Conservation (phyloP, 1,140 invertebrate genomes). For the Coptotermes formosanus region DNA sequence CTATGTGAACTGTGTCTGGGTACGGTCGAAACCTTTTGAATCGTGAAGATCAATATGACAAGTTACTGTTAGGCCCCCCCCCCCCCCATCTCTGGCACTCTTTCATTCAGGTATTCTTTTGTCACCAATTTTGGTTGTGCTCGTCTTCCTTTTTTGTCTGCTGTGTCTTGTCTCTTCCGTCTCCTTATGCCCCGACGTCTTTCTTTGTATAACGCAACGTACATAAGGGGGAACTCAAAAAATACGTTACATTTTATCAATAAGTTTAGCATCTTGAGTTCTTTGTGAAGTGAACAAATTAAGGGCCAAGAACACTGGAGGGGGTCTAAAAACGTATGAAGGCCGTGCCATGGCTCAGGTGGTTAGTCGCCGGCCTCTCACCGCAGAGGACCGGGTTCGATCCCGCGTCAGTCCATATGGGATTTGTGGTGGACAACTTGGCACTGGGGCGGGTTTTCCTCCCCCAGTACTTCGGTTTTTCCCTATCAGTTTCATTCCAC, state of each 20-base stretch:
- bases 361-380: too few relatives aligned
- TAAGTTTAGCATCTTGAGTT: neutral
- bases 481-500: too few relatives aligned
- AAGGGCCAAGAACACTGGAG: too few relatives aligned
- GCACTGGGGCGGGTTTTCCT: too few relatives aligned
- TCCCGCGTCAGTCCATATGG: too few relatives aligned
- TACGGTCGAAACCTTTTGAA: neutral
- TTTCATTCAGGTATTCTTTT: neutral
- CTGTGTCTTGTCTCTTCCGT: neutral
- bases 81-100: neutral
- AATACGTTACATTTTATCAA: constrained; percentile 15
- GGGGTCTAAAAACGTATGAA: neutral
- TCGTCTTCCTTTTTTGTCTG: neutral
- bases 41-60: neutral
- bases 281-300: neutral
- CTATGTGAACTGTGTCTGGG: neutral
- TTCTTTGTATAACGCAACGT: neutral
- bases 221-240: neutral
- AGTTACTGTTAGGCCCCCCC: neutral
- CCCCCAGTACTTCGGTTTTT: too few relatives aligned
- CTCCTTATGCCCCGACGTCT: neutral
- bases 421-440: too few relatives aligned
- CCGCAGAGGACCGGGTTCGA: too few relatives aligned
- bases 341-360: too few relatives aligned
- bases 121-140: neutral